These are phyloP conservation scores for Trichoplusia ni DNA, from an alignment of 1,140 invertebrate species.

Conservation along the genomic window DNA sequence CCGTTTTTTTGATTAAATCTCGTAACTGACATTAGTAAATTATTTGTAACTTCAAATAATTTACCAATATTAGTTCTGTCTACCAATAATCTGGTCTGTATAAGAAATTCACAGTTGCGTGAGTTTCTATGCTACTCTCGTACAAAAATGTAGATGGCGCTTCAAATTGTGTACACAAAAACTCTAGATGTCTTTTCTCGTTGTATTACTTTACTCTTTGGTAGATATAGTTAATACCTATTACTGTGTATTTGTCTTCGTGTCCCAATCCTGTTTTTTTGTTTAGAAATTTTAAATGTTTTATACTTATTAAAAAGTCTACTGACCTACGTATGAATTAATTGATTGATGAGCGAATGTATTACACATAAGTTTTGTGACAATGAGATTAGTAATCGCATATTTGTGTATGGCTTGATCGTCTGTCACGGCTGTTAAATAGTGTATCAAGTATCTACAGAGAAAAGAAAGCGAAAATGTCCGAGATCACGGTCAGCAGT, in stretches of 20 bases:
- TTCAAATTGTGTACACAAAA: too few relatives aligned
- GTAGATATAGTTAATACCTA: slow-evolving; percentile 22
- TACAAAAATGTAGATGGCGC: too few relatives aligned
- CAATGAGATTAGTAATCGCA: slow-evolving; percentile 40
- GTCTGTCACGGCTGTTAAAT: slow-evolving; percentile 34
- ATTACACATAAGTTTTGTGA: slow-evolving; percentile 30
- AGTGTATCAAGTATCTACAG: slow-evolving; percentile 24
- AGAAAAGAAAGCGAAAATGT: slow-evolving; percentile 45
- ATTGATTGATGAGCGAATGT: slow-evolving; percentile 29
- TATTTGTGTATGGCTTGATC: slow-evolving; percentile 45
- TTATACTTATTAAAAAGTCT: slow-evolving; percentile 22
- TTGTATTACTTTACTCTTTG: too few relatives aligned
- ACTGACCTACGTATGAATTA: slow-evolving; percentile 34
- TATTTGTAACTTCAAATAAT: too few relatives aligned
- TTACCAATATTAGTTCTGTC: too few relatives aligned
- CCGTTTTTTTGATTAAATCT: too few relatives aligned
- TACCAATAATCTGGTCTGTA: too few relatives aligned
- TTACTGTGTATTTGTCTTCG: slow-evolving; percentile 56
- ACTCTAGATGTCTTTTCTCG: too few relatives aligned
- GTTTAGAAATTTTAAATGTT: slow-evolving; percentile 42
- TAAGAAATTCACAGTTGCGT: too few relatives aligned
- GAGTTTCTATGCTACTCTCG: too few relatives aligned
- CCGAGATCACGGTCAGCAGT: slow-evolving; percentile 17
- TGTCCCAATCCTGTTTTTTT: slow-evolving; percentile 50
- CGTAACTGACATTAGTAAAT: too few relatives aligned